Evolutionary conservation across 2,888 invertebrate genomes (phyloP).

Genomic region (Ommatoiulus sabulosus): DNA sequence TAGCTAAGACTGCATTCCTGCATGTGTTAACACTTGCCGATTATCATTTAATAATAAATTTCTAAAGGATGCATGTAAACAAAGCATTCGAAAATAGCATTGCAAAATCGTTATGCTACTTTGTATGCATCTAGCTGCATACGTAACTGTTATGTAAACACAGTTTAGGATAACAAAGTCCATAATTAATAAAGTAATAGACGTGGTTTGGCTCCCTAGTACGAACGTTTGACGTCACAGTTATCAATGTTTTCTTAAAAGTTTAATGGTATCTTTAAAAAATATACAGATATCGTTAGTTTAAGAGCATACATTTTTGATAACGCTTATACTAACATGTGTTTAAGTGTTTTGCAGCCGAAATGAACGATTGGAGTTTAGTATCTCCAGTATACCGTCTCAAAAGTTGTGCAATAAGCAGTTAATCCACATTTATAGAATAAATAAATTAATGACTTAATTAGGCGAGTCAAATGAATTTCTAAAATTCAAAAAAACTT

Average conservation of each 20-base stretch:
- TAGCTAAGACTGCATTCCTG: neutral
- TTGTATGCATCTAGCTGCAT: neutral
- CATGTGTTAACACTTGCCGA: neutral
- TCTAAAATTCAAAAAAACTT: no score
- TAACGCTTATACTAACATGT: no score
- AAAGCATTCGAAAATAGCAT: neutral
- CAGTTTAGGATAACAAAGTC: neutral
- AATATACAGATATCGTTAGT: no score
- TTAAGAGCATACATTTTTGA: no score
- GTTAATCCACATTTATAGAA: no score
- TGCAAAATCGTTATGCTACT: neutral
- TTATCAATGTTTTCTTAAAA: neutral
- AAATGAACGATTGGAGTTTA: no score
- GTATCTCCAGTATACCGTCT: no score
- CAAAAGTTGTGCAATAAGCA: no score
- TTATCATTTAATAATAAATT: neutral
- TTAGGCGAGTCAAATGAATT: no score
- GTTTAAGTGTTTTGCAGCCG: no score
- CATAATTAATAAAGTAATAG: neutral
- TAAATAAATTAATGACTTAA: no score
- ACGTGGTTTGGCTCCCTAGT: neutral
- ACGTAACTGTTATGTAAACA: neutral
- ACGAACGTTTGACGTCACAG: neutral
- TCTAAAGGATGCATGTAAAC: neutral
- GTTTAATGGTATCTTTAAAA: neutral